Evolutionary conservation across 2,888 invertebrate genomes (phyloP).

Genomic region (Seira ritae): DNA sequence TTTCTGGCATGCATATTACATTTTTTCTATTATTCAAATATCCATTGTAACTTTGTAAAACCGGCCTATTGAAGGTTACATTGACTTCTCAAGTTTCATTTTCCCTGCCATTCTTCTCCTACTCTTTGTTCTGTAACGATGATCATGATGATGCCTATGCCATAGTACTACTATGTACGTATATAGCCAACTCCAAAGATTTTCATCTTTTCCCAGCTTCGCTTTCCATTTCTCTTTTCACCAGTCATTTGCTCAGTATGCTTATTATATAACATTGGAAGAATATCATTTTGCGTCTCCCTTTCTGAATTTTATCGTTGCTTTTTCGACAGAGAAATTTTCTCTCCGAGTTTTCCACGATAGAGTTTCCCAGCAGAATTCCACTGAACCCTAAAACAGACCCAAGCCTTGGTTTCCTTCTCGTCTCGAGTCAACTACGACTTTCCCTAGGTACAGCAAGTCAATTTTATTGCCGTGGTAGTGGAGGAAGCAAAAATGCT

Average conservation of each 20-base stretch:
- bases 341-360: not conserved
- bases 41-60: not conserved
- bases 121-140: constrained; percentile 50
- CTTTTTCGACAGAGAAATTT: too few species aligned
- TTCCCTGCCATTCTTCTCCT: constrained; percentile 36
- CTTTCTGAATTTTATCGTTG: too few species aligned
- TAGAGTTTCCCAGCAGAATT: constrained; percentile 47
- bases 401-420: too few species aligned
- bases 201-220: constrained; percentile 43
- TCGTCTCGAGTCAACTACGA: too few species aligned
- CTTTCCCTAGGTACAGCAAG: too few species aligned
- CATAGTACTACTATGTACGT: too few species aligned
- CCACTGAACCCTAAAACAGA: too few species aligned
- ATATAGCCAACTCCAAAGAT: not conserved
- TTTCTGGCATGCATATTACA: too few species aligned
- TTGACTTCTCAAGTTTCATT: constrained; percentile 15
- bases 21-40: constrained; percentile 7
- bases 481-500: constrained; percentile 20
- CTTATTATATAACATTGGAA: not conserved
- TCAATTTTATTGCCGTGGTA: too few species aligned
- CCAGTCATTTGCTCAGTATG: not conserved
- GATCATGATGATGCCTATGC: constrained; percentile 34
- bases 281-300: too few species aligned
- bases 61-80: constrained; percentile 1
- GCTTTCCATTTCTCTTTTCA: constrained; percentile 36